Base-by-base conservation (phyloP, 2,888 invertebrate species). In the Colletes collaris region DNA sequence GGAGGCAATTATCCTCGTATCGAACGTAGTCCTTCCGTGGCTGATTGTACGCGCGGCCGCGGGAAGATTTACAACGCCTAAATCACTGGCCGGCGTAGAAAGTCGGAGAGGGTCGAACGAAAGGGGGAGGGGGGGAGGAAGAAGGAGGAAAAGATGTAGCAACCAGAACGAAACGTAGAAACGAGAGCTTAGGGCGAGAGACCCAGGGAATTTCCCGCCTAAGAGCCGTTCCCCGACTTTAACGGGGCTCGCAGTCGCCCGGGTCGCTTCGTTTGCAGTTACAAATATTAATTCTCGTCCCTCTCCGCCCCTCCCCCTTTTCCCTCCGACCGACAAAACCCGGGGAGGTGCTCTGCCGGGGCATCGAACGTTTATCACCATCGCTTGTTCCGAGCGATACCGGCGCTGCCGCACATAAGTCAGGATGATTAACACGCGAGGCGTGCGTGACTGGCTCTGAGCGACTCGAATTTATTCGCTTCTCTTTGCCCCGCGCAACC, bases 371-470 rank as follows among this genome's bases (percentile, higher is more conserved):
- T 88, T 88, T 87, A 88, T 88, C 88, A 87, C 81, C 82, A 84
- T 87, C 84, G 82, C 81, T 86, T 82, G 83, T 84, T 81, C 76
- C 76, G 76, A 75, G 81, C 82, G 82, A 83, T 88, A 82, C 83
- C 81, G 64, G 73, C 69, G 66, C 84, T 83, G 80, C 81, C 83
- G 83, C 86, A 90, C 89, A 90, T 89, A 90, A 91, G 89, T 90
- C 89, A 89, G 84, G 84, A 90, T 89, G 89, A 90, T 91, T 90
- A 90, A 90, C 90, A 90, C 88, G 90, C 89, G 79, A 86, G 88
- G 84, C 85, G 86, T 91, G 90, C 91, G 89, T 90, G 90, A 91
- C 90, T 86, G 87, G 87, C 82, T 84, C 79, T 83, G 86, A 88
- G 83, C 79, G 87, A 89, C 86, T 87, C 81, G 86, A 89, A 89